Evolutionary conservation across 2,888 invertebrate species (phyloP), one percentile per base, ranked within the genome.

Genomic region (Chymomyza caudatula): DNA sequence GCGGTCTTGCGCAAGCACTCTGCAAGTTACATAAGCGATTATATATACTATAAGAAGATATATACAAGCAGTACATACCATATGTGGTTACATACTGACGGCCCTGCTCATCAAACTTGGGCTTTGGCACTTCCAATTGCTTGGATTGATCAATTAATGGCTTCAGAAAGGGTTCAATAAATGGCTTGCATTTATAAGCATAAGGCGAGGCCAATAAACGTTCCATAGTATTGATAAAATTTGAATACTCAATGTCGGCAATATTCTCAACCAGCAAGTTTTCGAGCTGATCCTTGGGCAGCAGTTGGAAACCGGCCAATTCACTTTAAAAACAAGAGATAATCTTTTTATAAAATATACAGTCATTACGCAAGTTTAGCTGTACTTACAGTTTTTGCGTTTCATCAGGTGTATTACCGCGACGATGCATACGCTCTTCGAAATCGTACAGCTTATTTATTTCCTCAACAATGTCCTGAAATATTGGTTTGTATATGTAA

Each of bases 1-100:
- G 96, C 93, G 65, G 91, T 91, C 90, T 96, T 96, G 67, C 96
- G 92, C 60, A 92, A 88, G 87, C 95, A 95, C 90, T 94, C 93
- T 93, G 53, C 64, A 37, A 66, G 63, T 49, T 22, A 51, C 1
- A 25, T 29, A 58, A 17, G 59, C 53, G 15, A 6, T 49, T 19
- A 17, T 57, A 60, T 25, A 65, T 47, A 54, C n/a, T n/a, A n/a
- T n/a, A n/a, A n/a, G n/a, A 42, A 13, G 13, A 17, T 23, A 43
- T 22, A 51, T 54, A 22, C 56, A 65, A 47, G 51, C 67, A 56
- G 47, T 4, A 52, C 77, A 81, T 88, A 93, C 93, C 94, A 91
- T 94, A 94, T 61, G 93, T 93, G 23, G 94, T 94, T 19, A 96
- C 91, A 90, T 91, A 95, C 61, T 94, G 93, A 63, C 94, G 91